Percentiles rank a stretch among this genome's conserved stretches.
Evolutionary conservation across 2,797 vertebrate genomes (phyloP).

Genomic region (Acanthornis magna): DNA sequence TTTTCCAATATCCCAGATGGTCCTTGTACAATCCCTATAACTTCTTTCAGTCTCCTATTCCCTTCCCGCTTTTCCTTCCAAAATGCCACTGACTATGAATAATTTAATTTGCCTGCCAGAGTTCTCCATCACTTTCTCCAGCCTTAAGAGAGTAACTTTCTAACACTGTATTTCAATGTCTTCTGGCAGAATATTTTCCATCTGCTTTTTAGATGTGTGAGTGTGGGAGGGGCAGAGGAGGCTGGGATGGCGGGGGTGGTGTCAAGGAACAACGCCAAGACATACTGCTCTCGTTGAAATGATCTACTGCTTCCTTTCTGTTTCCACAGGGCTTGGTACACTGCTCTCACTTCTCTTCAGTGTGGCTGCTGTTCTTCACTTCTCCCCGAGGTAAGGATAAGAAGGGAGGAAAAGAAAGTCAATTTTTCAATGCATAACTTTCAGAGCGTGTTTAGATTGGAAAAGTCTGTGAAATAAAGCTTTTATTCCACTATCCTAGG

Average conservation of each 20-base stretch:
- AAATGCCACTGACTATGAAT: constrained; percentile 68
- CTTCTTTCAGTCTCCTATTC: constrained; percentile 38
- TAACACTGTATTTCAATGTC: constrained; percentile 58
- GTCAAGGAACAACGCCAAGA: constrained; percentile 30
- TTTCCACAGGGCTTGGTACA: constrained; percentile 1
- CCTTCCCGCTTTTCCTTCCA: constrained; percentile 27
- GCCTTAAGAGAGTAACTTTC: constrained; percentile 59
- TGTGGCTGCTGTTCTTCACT: constrained; percentile 14
- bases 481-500: neutral
- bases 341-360: constrained; percentile 10
- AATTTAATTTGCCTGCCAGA: constrained; percentile 53
- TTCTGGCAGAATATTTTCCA: constrained; percentile 69
- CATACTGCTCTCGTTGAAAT: constrained; percentile 31
- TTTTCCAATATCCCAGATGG: constrained; percentile 40
- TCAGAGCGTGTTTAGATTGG: neutral
- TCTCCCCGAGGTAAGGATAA: constrained; percentile 3
- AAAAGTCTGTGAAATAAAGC: neutral
- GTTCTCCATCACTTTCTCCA: constrained; percentile 63
- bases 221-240: constrained; percentile 53
- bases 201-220: constrained; percentile 66
- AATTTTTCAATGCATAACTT: neutral
- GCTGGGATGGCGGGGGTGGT: constrained; percentile 36
- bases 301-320: constrained; percentile 41
- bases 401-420: neutral
- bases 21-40: constrained; percentile 22